phyloP scores from a whole-genome alignment of 2,797 vertebrate genomes.

The Coregonus ussuriensis region DNA sequence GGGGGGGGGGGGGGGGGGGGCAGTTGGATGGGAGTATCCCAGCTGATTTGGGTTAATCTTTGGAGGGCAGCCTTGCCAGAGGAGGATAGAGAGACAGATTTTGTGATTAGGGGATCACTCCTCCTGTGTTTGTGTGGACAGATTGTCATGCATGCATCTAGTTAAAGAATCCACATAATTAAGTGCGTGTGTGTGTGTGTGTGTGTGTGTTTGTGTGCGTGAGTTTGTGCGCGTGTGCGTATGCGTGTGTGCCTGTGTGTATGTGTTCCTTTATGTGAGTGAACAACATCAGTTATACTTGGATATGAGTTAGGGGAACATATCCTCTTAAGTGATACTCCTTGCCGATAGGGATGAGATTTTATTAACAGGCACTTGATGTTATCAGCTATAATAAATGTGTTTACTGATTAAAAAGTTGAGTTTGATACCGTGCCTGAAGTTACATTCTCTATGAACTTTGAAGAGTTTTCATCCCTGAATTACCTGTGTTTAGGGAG shows the following conservation, averaged over 20 bases:
- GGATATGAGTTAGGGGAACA: neutral
- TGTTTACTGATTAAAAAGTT: conserved; percentile 27
- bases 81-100: neutral
- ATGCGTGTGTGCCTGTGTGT: neutral
- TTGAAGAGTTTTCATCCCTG: neutral
- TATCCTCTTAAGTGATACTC: neutral
- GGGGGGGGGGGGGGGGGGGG: neutral
- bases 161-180: neutral
- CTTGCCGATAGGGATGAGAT: neutral
- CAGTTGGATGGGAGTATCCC: neutral
- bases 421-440: neutral
- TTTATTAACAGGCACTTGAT: conserved; percentile 1
- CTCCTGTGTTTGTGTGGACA: conserved; percentile 15
- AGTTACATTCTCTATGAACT: conserved; percentile 2
- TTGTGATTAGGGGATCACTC: conserved; percentile 6
- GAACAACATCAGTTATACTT: neutral
- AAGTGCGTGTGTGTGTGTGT: neutral
- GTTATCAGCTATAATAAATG: conserved; percentile 15
- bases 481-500: neutral
- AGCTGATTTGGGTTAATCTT: conserved; percentile 2
- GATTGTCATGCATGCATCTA: neutral
- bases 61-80: neutral
- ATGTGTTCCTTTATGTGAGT: neutral
- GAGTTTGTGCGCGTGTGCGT: neutral
- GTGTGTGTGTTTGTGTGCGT: no score